These are phyloP conservation scores for Scaptomyza caliginosa DNA, from an alignment of 2,888 invertebrate genomes.

Conservation along the genomic window DNA sequence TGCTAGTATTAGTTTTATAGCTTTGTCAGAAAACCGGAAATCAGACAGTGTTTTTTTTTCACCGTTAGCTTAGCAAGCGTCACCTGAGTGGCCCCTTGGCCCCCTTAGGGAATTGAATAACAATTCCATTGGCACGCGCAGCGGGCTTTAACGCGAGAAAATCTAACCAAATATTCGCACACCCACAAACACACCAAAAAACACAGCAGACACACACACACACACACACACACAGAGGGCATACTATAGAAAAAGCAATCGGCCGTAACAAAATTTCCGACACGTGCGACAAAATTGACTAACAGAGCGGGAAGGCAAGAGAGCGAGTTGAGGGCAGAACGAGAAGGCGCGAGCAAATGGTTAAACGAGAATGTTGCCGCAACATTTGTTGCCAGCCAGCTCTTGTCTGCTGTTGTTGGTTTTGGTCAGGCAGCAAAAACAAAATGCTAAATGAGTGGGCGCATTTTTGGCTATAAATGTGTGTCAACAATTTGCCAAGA, in stretches of 20 bases:
- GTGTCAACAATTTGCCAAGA: slow-evolving; percentile 44
- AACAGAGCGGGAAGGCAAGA: slow-evolving; percentile 36
- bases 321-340: slow-evolving; percentile 1
- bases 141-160: slow-evolving; percentile 19
- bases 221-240: slow-evolving; percentile 8
- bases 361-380: slow-evolving; percentile 40
- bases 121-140: slow-evolving; percentile 63
- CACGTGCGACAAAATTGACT: slow-evolving; percentile 80
- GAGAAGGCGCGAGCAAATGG: slow-evolving; percentile 10
- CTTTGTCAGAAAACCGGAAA: slow-evolving; percentile 54
- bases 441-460: slow-evolving; percentile 31
- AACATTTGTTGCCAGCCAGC: slow-evolving; percentile 50
- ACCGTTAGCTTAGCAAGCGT: slow-evolving; percentile 49
- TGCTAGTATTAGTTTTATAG: slow-evolving; percentile 9
- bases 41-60: slow-evolving; percentile 40
- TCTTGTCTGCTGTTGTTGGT: background rate
- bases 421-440: slow-evolving; percentile 35
- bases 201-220: slow-evolving; percentile 14
- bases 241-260: slow-evolving; percentile 63
- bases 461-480: slow-evolving; percentile 29
- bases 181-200: slow-evolving; percentile 37
- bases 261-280: slow-evolving; percentile 78
- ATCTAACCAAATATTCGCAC: slow-evolving; percentile 54
- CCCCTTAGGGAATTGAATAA: slow-evolving; percentile 67
- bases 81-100: slow-evolving; percentile 28